These are phyloP conservation scores for Hapalemur alaotrensis DNA, from an alignment of 2,797 vertebrate species.

Conservation along the genomic window DNA sequence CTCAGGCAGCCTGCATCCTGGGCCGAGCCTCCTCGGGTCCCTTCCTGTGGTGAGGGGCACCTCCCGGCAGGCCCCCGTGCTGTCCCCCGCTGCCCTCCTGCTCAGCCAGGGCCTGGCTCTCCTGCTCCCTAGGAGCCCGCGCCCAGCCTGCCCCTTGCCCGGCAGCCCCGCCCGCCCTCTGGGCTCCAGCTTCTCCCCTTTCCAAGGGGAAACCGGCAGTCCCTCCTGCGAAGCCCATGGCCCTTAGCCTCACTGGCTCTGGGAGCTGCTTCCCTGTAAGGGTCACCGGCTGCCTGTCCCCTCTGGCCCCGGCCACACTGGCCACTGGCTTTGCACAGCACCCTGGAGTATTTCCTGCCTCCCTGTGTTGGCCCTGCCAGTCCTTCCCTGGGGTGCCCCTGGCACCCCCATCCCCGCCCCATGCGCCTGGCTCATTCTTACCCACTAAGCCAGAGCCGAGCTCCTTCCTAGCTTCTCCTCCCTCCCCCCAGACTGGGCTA, in stretches of 20 bases:
- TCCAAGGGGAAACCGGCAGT: background rate
- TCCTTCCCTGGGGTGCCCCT: background rate
- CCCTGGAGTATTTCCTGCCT: background rate
- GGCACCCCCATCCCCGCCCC: background rate
- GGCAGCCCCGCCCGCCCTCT: background rate
- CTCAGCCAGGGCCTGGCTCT: background rate
- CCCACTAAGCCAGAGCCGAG: background rate
- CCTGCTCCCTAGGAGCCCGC: background rate
- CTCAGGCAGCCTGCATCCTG: background rate
- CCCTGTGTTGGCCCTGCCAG: no score
- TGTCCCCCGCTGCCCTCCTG: no score
- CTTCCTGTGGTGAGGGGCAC: background rate
- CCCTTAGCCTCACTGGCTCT: background rate
- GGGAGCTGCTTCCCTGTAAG: background rate
- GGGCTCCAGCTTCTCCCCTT: background rate
- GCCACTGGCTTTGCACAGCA: no score
- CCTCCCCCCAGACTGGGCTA: fast-evolving
- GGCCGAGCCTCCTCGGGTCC: background rate
- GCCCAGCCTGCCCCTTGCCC: no score
- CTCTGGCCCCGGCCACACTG: background rate
- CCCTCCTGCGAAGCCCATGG: no score
- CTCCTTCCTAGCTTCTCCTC: background rate
- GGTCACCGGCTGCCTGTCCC: no score
- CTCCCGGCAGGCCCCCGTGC: no score
- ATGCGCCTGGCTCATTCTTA: fast-evolving